Base-by-base conservation (phyloP, 1,140 invertebrate genomes). In the Diachasma alloeum region DNA sequence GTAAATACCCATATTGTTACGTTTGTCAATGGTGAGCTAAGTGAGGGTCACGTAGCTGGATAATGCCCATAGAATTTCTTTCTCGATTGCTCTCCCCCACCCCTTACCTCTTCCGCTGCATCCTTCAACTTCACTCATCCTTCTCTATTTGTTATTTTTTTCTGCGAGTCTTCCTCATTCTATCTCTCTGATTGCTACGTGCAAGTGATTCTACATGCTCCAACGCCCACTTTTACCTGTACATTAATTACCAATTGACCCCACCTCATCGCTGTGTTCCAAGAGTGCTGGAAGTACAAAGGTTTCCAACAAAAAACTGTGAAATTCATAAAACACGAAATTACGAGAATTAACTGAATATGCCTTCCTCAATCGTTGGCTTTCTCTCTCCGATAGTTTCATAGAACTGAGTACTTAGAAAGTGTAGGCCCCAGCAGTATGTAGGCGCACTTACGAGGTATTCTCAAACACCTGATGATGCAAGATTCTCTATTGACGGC, bases 1-100 rank as follows among this genome's bases (percentile, higher is more conserved):
- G 87, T 89, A 89, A 89, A 90, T 90, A 86, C 86, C 85, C 84
- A 89, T 89, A 90, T 90, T 90, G 88, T 89, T 90, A 85, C 87
- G 85, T 88, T 89, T 89, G 85, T 89, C 88, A 90, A 89, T 89
- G 87, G 84, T 78, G 83, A 84, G 84, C 84, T 87, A 88, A 89
- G 86, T 85, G 86, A 89, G 87, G 87, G 86, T 89, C 87, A 83
- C 87, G 80, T 85, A 83, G 82, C 81, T 74, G 79, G 73, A 81
- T 79, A 81, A 79, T 79, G 53, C 71, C 78, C 70, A 73, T 76
- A 42, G 69, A 78, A 81, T 76, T 79, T 42, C 73, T 72, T 66
- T 36, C 72, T 67, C 31, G 37, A 59, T 37, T 56, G 48, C 68
- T 67, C 75, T 73, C 36, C 46, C 44, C 37, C 24, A 63, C 39